Evolutionary conservation across 2,888 invertebrate genomes (phyloP).

Genomic region (Pilophorus perplexus): DNA sequence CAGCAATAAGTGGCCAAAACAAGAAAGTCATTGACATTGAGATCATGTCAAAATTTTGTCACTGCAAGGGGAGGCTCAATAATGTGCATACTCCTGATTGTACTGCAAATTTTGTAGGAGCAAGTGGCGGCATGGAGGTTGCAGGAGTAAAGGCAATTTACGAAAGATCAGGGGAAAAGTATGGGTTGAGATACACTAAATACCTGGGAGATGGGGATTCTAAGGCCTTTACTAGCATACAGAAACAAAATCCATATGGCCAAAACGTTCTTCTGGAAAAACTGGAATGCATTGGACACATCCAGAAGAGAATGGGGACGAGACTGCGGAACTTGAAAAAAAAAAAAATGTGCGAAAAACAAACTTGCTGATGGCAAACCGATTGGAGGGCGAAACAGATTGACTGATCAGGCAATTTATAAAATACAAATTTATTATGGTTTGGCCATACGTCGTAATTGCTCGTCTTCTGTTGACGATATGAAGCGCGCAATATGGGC

Average conservation of each 20-base stretch:
- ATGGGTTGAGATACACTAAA: neutral
- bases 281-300: constrained; percentile 20
- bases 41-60: constrained; percentile 15
- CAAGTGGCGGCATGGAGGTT: constrained; percentile 17
- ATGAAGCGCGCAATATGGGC: constrained; percentile 50
- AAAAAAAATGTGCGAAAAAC: constrained; percentile 45
- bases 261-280: constrained; percentile 4
- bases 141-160: neutral
- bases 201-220: constrained; percentile 12
- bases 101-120: constrained; percentile 1
- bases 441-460: constrained; percentile 48
- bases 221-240: neutral
- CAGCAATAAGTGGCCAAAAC: constrained; percentile 10
- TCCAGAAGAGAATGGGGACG: constrained; percentile 42
- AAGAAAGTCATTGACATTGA: constrained; percentile 10
- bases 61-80: neutral
- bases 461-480: constrained; percentile 44
- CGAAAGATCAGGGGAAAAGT: neutral
- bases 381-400: constrained; percentile 9
- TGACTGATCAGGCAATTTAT: constrained; percentile 44
- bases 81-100: neutral
- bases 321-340: constrained; percentile 36
- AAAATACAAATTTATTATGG: constrained; percentile 49
- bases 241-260: neutral
- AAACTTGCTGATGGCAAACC: constrained; percentile 48